A percentile compares a stretch with the other conserved stretches of the same genome.
Evolutionary conservation across 1,140 invertebrate genomes (phyloP).

Genomic region (Bombus sibiricus): DNA sequence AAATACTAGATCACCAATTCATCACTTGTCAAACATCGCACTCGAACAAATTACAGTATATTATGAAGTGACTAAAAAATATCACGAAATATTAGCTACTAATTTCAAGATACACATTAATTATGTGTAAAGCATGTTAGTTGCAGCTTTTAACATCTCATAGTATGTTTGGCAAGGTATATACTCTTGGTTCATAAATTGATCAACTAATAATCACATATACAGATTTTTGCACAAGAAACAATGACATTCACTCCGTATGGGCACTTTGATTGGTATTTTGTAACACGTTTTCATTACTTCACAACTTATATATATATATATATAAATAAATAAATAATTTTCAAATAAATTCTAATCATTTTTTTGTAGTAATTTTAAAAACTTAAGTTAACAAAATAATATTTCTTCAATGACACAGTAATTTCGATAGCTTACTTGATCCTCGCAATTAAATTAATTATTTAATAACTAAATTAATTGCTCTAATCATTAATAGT

Average conservation of each 20-base stretch:
- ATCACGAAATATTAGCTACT: conserved; percentile 45
- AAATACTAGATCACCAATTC: conserved; percentile 50
- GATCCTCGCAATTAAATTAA: background rate
- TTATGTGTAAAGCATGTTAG: conserved; percentile 37
- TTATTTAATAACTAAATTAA: background rate
- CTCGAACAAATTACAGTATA: conserved; percentile 32
- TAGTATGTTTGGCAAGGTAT: conserved; percentile 42
- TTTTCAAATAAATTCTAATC: conserved; percentile 22
- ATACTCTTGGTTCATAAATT: conserved; percentile 47
- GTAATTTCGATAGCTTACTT: background rate
- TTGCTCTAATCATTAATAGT: background rate
- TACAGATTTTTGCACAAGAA: conserved; percentile 50
- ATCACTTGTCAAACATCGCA: conserved; percentile 42
- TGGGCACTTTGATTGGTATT: conserved; percentile 55
- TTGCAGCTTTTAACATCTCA: conserved; percentile 43
- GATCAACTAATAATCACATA: conserved; percentile 55
- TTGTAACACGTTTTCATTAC: conserved; percentile 49
- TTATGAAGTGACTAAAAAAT: conserved; percentile 25
- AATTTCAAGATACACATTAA: conserved; percentile 54
- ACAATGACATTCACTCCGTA: conserved; percentile 35
- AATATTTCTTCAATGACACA: background rate
- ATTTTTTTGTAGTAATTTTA: background rate
- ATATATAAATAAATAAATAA: conserved; percentile 50
- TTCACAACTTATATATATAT: conserved; percentile 20
- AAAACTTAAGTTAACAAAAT: background rate